Evolutionary conservation across 37 sponge, comb jelly and placozoan genomes (phyloP).

Genomic region (Tethya wilhelma): DNA sequence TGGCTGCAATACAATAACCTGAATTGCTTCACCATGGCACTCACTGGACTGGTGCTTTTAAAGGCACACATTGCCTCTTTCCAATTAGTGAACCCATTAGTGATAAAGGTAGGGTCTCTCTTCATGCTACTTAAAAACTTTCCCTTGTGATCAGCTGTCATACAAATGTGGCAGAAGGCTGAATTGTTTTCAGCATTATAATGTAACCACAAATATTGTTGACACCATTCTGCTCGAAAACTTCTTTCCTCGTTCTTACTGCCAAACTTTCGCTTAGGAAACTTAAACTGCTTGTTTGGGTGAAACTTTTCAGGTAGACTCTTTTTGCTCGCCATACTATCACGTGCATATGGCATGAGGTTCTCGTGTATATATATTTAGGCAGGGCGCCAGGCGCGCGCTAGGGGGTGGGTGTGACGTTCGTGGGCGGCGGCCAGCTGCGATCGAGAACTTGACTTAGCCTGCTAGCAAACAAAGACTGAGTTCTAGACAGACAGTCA

Average conservation of each 20-base stretch:
- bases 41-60: constrained; percentile 69
- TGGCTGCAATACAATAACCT: constrained; percentile 48
- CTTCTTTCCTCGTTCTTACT: constrained; percentile 29
- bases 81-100: constrained; percentile 75
- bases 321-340: neutral
- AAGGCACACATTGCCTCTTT: constrained; percentile 76
- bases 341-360: neutral
- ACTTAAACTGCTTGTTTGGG: constrained; percentile 25
- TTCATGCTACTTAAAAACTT: constrained; percentile 60
- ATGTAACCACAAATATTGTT: constrained; percentile 68
- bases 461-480: too few species aligned
- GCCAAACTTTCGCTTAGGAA: constrained; percentile 53
- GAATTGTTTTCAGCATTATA: constrained; percentile 16
- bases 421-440: too few species aligned
- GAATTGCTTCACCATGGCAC: constrained; percentile 77
- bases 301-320: constrained; percentile 27
- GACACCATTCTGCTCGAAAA: constrained; percentile 61
- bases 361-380: neutral
- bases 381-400: too few species aligned
- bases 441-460: too few species aligned
- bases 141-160: constrained; percentile 28
- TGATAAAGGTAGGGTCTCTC: constrained; percentile 70
- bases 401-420: too few species aligned
- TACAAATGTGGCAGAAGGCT: constrained; percentile 65
- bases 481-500: too few species aligned